Evolutionary conservation across 30 jellyfish, hydroid and myxozoan species (phyloP), one percentile per base, ranked within the genome.

Genomic region (Aurelia aurita): DNA sequence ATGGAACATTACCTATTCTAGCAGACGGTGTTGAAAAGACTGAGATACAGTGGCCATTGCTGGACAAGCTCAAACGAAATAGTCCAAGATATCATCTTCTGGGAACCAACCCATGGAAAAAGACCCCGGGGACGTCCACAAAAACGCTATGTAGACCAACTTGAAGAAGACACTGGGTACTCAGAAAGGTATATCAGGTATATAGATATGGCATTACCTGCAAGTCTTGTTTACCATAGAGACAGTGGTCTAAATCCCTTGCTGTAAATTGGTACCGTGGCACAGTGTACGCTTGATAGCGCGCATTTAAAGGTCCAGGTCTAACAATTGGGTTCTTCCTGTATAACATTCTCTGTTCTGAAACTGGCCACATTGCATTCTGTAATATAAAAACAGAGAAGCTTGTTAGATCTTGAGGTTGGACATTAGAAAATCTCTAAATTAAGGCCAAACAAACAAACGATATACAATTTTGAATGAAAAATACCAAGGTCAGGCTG

Each of bases 221-320:
- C 69, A 92, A 69, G 27, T 93, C 98, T 47, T 87, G 98, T 54
- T 88, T 87, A 28, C 98, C 98, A 79, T 72, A 93, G 45, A 93
- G 85, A 77, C 89, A 87, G 20, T 87, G 86, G 54, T 87, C 98
- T 3, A 92, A 59, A 34, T 92, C 98, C 20, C 92, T 86, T 16
- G 85, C 43, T 6, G 98, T 87, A 72, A 92, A 92, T 21, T 92
- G 95, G 60, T 46, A 74, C 12, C 88, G 85, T 23, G 95, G 96
- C 32, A 65, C 29, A 22, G 68, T 35, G 64, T 84, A 91, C 3
- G 98, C 89, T 21, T 89, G 97, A 68, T 72, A 83, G 22, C 94
- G 90, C n/a, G 91, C 34, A 51, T 79, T 58, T 49, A 71, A 58
- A n/a, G 20, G 86, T 5, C 93, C 85, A 2, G 77, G 84, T 31